Base-by-base conservation (phyloP, 2,797 vertebrate species). In the Pitangus sulphuratus region DNA sequence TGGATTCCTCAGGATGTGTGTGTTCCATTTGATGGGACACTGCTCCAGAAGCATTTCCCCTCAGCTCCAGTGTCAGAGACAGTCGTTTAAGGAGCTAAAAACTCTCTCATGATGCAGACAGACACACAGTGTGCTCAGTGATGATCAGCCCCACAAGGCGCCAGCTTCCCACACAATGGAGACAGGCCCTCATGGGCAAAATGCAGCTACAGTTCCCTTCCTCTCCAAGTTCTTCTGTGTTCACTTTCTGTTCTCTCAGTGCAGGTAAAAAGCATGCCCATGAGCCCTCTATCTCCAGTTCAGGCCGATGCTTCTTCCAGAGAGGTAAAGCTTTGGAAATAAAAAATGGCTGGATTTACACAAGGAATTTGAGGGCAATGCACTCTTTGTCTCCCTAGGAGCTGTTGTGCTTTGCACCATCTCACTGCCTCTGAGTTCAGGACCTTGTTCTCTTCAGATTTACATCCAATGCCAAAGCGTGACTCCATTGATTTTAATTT, bases 391-490 rank as follows among this genome's bases (percentile, higher is more conserved):
- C 81, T 76, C 39, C 54, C 50, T n/a, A 19, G 15, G 7, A 62
- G 51, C 51, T 88, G 30, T 15, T 37, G 35, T 42, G 62, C 21
- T 82, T 84, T 15, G 0, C 42, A 31, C 17, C 25, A 9, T 70
- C 48, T 72, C 51, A 15, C 28, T 37, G 37, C 31, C 69, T 64
- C 60, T 28, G 78, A 40, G 22, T n/a, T 68, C 21, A 74, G 56
- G 12, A 62, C 28, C 5, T 53, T 8, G 13, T n/a, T 78, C n/a
- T 71, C 61, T 64, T 57, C 5, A 3, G 25, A 60, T 31, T 44
- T 30, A n/a, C 53, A 58, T n/a, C 56, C 47, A 35, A 0, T 12
- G n/a, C 19, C 2, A 2, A 53, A 58, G 10, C 0, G 0, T 31
- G 42, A 39, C 37, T 71, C 22, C 10, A 3, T 0, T 16, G 40